Percentiles rank a stretch among this genome's conserved stretches.
These are phyloP conservation scores for Helobdella robusta DNA, from an alignment of 2,888 invertebrate genomes.

Conservation along the genomic window DNA sequence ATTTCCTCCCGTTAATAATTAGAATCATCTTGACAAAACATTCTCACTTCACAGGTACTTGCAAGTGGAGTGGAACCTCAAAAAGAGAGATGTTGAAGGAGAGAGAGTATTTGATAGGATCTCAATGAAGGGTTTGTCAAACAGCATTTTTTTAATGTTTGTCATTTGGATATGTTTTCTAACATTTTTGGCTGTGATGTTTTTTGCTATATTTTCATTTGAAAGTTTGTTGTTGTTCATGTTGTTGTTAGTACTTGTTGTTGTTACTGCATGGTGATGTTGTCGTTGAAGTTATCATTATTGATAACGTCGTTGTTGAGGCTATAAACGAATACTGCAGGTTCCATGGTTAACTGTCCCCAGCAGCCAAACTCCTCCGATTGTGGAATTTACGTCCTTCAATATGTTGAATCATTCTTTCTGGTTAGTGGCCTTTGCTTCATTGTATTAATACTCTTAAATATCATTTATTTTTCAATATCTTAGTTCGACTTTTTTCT, in stretches of 20 bases:
- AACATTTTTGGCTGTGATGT: too few relatives aligned
- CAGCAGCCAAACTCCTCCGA: conserved; percentile 94
- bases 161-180: background rate
- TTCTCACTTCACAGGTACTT: conserved; percentile 50
- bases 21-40: too few relatives aligned
- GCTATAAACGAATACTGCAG: conserved; percentile 51
- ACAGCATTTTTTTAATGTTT: background rate
- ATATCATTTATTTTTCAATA: background rate
- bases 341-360: conserved; percentile 78
- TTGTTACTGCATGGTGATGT: background rate
- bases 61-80: conserved; percentile 54
- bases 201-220: too few relatives aligned
- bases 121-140: conserved; percentile 64
- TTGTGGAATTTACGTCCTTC: conserved; percentile 86
- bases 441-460: background rate
- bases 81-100: conserved; percentile 37
- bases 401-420: conserved; percentile 93
- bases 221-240: too few relatives aligned
- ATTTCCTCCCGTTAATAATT: too few relatives aligned
- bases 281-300: background rate
- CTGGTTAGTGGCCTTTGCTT: conserved; percentile 55
- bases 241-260: too few relatives aligned
- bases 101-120: conserved; percentile 65
- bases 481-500: background rate
- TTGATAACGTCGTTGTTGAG: background rate